phyloP scores from a whole-genome alignment of 1,140 invertebrate genomes.

The Chymomyza costata region DNA sequence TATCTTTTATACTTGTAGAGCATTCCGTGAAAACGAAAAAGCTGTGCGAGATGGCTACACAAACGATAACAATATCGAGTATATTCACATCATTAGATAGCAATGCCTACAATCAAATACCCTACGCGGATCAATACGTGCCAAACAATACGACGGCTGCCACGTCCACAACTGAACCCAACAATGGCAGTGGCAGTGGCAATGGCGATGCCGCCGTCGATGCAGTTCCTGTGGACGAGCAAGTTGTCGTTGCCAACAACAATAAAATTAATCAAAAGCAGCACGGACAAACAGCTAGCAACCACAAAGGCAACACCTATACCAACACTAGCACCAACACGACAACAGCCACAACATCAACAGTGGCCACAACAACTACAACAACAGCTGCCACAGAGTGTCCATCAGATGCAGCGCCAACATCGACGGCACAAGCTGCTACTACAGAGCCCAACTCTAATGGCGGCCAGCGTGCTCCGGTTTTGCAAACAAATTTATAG shows the following conservation, averaged over 20 bases:
- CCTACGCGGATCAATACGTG: constrained; percentile 75
- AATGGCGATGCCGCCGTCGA: constrained; percentile 10
- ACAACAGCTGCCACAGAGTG: constrained; percentile 6
- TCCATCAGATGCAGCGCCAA: constrained; percentile 1
- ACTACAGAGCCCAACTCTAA: constrained; percentile 8
- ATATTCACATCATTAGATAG: constrained; percentile 68
- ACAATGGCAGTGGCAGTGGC: constrained; percentile 12
- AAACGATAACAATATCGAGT: constrained; percentile 64
- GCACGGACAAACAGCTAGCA: constrained; percentile 44
- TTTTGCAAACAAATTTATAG: constrained; percentile 69
- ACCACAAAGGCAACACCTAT: constrained; percentile 24
- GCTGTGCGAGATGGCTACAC: constrained; percentile 73
- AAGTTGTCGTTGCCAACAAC: constrained; percentile 68
- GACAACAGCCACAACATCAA: background rate
- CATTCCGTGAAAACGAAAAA: constrained; percentile 64
- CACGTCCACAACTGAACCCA: constrained; percentile 32
- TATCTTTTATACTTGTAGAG: constrained; percentile 27
- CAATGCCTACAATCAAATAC: constrained; percentile 65
- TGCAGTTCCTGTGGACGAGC: constrained; percentile 18
- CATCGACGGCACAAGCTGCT: constrained; percentile 13
- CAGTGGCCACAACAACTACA: constrained; percentile 7
- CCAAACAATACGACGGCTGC: constrained; percentile 55
- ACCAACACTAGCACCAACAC: constrained; percentile 11
- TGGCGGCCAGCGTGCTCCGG: constrained; percentile 35
- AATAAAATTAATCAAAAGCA: constrained; percentile 73